A percentile compares a stretch with the other conserved stretches of the same genome.
phyloP scores from a whole-genome alignment of 2,888 invertebrate species.

The Acronicta leporina region DNA sequence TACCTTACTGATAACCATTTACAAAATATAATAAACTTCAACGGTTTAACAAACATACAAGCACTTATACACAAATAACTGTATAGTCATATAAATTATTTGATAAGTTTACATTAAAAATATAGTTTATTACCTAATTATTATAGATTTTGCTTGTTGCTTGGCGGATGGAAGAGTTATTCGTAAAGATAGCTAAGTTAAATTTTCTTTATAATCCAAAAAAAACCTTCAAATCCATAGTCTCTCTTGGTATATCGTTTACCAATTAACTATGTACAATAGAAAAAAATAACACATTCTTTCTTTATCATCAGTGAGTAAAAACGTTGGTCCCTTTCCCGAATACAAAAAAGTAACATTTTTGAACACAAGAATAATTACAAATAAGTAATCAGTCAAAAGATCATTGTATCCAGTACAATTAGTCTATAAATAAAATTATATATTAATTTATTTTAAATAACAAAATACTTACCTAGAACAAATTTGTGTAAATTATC shows the following conservation, averaged over 20 bases:
- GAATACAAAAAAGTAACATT: too few species aligned
- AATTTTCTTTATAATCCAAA: too few species aligned
- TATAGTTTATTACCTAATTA: background rate
- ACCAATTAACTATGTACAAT: too few species aligned
- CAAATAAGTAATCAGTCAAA: constrained; percentile 30
- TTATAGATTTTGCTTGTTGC: background rate
- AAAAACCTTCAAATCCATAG: too few species aligned
- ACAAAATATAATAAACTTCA: constrained; percentile 13
- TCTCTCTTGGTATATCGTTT: too few species aligned
- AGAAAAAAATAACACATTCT: too few species aligned
- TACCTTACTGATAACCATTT: constrained; percentile 15
- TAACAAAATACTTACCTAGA: constrained; percentile 55
- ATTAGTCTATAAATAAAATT: constrained; percentile 54
- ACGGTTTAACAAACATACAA: constrained; percentile 6
- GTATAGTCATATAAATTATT: constrained; percentile 45
- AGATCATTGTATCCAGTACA: constrained; percentile 67
- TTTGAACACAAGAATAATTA: constrained; percentile 3
- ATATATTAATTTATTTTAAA: constrained; percentile 31
- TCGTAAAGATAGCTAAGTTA: too few species aligned
- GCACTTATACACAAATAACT: constrained; percentile 48
- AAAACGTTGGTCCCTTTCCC: too few species aligned
- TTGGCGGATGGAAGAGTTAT: too few species aligned
- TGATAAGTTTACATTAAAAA: background rate
- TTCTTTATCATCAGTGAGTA: too few species aligned
- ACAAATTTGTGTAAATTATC: constrained; percentile 51